A percentile compares a stretch with the other conserved stretches of the same genome.
Conservation (phyloP, 1,140 invertebrate genomes). For the Drosophila nannoptera region DNA sequence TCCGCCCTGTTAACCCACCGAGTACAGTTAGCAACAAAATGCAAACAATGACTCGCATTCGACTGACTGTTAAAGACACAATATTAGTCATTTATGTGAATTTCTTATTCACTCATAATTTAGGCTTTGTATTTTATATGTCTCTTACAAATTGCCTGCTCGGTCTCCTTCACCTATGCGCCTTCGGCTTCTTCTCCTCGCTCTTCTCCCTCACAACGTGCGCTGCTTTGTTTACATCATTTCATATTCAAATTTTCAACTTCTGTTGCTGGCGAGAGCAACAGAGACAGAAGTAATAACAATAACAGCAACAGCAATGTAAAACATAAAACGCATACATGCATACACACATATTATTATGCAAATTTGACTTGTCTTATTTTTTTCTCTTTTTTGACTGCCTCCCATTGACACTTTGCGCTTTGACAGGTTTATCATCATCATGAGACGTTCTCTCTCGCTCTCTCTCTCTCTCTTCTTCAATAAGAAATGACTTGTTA, state of each 20-base stretch:
- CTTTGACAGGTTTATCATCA: conserved; percentile 69
- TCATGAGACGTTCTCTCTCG: conserved; percentile 29
- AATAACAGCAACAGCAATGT: neutral
- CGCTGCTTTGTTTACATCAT: conserved; percentile 63
- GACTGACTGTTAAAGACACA: conserved; percentile 34
- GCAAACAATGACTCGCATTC: conserved; percentile 14
- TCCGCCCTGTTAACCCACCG: neutral
- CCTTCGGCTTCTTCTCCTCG: neutral
- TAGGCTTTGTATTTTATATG: too few species aligned
- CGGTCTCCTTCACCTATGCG: too few species aligned
- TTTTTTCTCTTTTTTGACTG: neutral
- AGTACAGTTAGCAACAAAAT: conserved; percentile 53
- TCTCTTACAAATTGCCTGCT: too few species aligned
- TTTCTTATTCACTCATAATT: conserved; percentile 22
- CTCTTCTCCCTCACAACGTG: conserved; percentile 1
- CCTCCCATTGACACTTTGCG: conserved; percentile 59
- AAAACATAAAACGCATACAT: too few species aligned
- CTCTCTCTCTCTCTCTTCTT: conserved; percentile 3
- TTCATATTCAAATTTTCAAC: conserved; percentile 61
- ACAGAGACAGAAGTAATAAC: neutral
- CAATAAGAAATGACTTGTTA: conserved; percentile 56
- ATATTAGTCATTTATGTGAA: conserved; percentile 66
- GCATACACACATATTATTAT: conserved; percentile 58
- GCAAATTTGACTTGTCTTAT: conserved; percentile 43
- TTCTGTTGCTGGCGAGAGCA: conserved; percentile 46